Evolutionary conservation across 2,888 invertebrate species (phyloP).

Genomic region (Heliconius ismenius): DNA sequence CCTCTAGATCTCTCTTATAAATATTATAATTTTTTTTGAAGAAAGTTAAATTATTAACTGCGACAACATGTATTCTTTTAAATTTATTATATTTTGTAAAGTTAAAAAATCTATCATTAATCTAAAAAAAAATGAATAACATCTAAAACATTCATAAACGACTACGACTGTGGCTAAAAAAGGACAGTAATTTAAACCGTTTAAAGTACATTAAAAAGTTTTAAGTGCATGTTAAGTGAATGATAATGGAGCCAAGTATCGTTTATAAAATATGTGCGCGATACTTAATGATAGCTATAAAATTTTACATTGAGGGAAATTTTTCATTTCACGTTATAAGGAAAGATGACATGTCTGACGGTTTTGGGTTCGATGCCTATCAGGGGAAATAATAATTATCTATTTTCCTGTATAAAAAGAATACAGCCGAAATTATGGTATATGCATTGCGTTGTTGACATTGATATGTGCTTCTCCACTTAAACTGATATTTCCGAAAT

Average conservation of each 20-base stretch:
- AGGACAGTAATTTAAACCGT: conserved; percentile 31
- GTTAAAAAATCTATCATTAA: background rate
- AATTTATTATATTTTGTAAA: no score
- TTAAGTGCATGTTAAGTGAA: conserved; percentile 36
- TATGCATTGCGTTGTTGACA: no score
- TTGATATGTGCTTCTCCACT: no score
- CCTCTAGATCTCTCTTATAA: no score
- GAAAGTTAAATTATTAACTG: no score
- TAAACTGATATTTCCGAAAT: no score
- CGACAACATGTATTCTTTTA: no score
- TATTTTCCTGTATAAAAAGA: background rate
- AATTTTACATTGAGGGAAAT: conserved; percentile 32
- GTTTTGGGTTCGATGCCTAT: background rate
- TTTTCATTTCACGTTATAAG: conserved; percentile 5
- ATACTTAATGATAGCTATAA: conserved; percentile 31
- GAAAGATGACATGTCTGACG: background rate
- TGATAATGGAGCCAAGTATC: conserved; percentile 33
- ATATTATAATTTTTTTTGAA: no score
- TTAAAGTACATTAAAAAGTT: conserved; percentile 34
- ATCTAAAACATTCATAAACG: background rate
- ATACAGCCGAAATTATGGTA: no score
- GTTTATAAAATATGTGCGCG: conserved; percentile 28
- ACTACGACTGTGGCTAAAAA: conserved; percentile 22
- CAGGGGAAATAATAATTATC: background rate
- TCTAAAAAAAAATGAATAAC: background rate